phyloP scores from a whole-genome alignment of 2,797 vertebrate genomes.

The Danionella dracula region DNA sequence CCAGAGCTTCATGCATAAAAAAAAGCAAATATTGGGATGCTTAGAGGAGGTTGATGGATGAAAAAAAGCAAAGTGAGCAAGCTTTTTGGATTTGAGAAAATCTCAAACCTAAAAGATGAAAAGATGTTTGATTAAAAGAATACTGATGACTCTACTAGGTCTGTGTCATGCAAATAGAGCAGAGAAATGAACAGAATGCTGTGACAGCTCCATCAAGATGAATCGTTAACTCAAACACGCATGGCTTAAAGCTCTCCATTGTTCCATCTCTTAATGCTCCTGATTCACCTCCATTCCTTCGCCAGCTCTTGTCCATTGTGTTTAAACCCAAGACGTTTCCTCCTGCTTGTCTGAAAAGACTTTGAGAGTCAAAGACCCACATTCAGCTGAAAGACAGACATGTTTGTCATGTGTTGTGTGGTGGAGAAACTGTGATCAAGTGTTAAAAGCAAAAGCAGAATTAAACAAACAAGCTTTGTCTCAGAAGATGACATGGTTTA shows the following conservation, averaged over 20 bases:
- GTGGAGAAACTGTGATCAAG: constrained; percentile 8
- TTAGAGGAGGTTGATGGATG: not conserved
- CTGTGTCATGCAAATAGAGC: not conserved
- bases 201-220: not conserved
- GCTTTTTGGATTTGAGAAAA: no score
- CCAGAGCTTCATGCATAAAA: not conserved
- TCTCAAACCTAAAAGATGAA: no score
- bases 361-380: not conserved
- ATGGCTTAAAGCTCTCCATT: not conserved
- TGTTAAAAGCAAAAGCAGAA: not conserved
- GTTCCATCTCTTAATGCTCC: not conserved
- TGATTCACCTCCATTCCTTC: not conserved
- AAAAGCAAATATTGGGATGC: not conserved
- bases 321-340: not conserved
- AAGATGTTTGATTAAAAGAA: no score
- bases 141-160: no score
- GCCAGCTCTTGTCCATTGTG: not conserved
- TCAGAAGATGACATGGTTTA: not conserved
- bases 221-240: not conserved
- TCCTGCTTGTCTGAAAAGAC: not conserved
- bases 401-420: not conserved
- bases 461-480: constrained; percentile 14
- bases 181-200: not conserved
- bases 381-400: not conserved
- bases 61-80: not conserved